Base-by-base conservation (phyloP, 2,888 invertebrate genomes). In the Cephonodes hylas region DNA sequence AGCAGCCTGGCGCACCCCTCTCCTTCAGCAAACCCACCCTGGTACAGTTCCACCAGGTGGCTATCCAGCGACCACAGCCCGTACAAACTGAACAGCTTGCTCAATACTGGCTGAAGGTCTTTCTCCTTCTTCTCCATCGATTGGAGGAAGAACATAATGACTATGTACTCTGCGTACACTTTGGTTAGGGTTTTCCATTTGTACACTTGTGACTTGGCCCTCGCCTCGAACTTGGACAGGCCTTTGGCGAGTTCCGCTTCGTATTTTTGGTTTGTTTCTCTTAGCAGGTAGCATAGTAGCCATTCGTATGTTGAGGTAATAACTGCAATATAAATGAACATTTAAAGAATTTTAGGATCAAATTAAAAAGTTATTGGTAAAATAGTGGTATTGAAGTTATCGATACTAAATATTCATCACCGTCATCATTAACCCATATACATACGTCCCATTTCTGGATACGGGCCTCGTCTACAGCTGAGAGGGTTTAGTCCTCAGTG, bases 161-260 rank as follows among this genome's bases (percentile, higher is more conserved):
- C 93, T 25, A 94, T 85, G 74, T 94, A 95, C 80, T 98, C 97
- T 8, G 96, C 96, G 81, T 96, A 98, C 1, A 95, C 96, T 66
- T 95, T 88, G 0, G 97, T 95, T 0, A 98, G 89, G 18, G 94
- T 94, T 42, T 95, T 94, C 70, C 96, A 96, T 68, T 94, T 93
- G 84, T 96, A 96, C 4, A 97, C 97, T 88, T 98, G 98, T 0
- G 95, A 94, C 73, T 96, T 94, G 79, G 96, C 96, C 63, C 96
- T 93, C 0, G 97, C 97, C 27, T 95, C 94, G 80, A 97, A 97
- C 68, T 94, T 94, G 68, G 96, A 94, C 0, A 93, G 85, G 0
- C 95, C 95, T 15, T 88, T 86, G 0, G 91, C 78, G 18, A 94
- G 73, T 58, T 94, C 93, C 0, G 85, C 70, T 58, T 94, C 91